Evolutionary conservation across 1,140 invertebrate genomes (phyloP).

Genomic region (Drusus annulatus): DNA sequence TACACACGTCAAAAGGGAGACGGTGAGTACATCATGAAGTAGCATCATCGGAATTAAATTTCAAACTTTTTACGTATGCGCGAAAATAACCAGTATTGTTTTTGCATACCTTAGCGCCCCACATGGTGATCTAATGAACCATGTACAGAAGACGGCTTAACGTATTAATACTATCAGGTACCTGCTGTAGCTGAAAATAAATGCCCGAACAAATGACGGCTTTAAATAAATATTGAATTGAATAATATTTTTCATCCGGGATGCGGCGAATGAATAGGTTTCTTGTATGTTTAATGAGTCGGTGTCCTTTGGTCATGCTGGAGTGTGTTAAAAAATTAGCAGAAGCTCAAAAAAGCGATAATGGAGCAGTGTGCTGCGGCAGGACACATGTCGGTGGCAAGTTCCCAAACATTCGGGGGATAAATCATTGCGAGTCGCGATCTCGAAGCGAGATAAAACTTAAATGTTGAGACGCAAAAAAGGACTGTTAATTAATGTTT

Average conservation of each 20-base stretch:
- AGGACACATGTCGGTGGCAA: constrained; percentile 11
- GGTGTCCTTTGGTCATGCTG: neutral
- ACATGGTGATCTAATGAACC: no score
- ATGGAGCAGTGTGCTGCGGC: neutral
- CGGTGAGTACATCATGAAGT: no score
- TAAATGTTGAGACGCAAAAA: constrained; percentile 28
- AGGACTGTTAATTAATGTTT: constrained; percentile 6
- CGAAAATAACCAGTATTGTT: no score
- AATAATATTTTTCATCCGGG: neutral
- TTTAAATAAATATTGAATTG: neutral
- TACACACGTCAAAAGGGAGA: no score
- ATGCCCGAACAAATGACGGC: neutral
- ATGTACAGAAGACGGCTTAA: no score
- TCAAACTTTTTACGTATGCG: no score
- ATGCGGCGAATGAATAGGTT: no score
- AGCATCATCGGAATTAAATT: no score
- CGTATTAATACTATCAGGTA: no score
- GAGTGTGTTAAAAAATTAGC: neutral
- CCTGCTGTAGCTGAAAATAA: neutral
- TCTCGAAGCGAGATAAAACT: constrained; percentile 29
- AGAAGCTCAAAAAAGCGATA: neutral
- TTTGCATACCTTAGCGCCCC: no score
- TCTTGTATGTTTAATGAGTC: neutral
- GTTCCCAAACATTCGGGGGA: neutral
- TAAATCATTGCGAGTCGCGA: constrained; percentile 35